Evolutionary conservation across 2,888 invertebrate species (phyloP).

Genomic region (Caenorhabditis japonica): DNA sequence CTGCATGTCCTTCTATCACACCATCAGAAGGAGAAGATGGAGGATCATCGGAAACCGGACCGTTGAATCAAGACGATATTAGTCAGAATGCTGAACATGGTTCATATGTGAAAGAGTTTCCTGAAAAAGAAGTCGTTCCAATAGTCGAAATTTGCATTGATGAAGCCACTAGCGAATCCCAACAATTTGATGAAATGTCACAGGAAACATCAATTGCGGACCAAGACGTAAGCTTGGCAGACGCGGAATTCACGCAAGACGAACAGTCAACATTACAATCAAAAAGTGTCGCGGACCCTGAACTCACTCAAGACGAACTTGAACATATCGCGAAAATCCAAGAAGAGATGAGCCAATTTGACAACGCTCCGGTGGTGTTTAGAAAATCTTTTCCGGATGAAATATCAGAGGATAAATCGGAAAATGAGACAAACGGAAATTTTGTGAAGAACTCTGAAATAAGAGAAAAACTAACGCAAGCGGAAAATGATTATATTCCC

Average conservation of each 20-base stretch:
- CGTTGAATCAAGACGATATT: background rate
- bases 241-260: slow-evolving; percentile 58
- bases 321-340: slow-evolving; percentile 31
- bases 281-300: slow-evolving; percentile 10
- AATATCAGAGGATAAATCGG: background rate
- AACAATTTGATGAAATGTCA: slow-evolving; percentile 23
- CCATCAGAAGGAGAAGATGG: slow-evolving; percentile 36
- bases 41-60: slow-evolving; percentile 12
- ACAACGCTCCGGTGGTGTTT: slow-evolving; percentile 9
- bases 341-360: slow-evolving; percentile 43
- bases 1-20: slow-evolving; percentile 32
- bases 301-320: slow-evolving; percentile 30
- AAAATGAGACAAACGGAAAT: too few species aligned
- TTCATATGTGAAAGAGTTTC: background rate
- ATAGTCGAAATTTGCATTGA: slow-evolving; percentile 28
- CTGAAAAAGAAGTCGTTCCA: slow-evolving; percentile 2
- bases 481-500: slow-evolving; percentile 10
- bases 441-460: too few species aligned
- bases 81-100: background rate
- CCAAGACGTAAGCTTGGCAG: slow-evolving; percentile 32
- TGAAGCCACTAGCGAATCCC: slow-evolving; percentile 28
- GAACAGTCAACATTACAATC: slow-evolving; percentile 36
- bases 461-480: too few species aligned
- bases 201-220: slow-evolving; percentile 39
- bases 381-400: too few species aligned